Conservation (phyloP, 1,140 invertebrate species). For the Neomicropteryx cornuta region DNA sequence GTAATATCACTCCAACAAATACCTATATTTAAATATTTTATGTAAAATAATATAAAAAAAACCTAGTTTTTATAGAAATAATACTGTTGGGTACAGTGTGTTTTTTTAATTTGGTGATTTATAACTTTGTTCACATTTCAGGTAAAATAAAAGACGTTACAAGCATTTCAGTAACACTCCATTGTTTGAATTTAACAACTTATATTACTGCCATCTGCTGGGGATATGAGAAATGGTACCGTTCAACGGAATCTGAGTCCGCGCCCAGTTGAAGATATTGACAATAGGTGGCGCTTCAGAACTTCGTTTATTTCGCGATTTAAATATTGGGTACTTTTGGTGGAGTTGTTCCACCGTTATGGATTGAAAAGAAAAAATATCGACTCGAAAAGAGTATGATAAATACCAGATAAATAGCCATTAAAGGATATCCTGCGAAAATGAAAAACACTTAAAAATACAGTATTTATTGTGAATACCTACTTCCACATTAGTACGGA, state of each 20-base stretch:
- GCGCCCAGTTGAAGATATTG: too few relatives aligned
- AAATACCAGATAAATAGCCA: too few relatives aligned
- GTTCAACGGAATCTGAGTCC: too few relatives aligned
- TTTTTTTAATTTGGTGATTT: not conserved
- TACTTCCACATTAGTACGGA: too few relatives aligned
- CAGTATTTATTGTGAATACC: too few relatives aligned
- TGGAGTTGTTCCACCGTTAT: too few relatives aligned
- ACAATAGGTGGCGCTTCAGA: constrained; percentile 8
- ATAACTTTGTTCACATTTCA: constrained; percentile 18
- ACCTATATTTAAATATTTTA: constrained; percentile 4
- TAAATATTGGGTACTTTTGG: too few relatives aligned
- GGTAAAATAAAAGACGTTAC: constrained; percentile 47
- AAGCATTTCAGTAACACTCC: constrained; percentile 44
- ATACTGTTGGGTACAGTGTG: not conserved
- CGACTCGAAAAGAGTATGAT: too few relatives aligned
- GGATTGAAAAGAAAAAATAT: too few relatives aligned
- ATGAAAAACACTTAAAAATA: too few relatives aligned
- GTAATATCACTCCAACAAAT: constrained; percentile 7
- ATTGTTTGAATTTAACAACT: constrained; percentile 50
- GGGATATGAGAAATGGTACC: constrained; percentile 41
- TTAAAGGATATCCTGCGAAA: too few relatives aligned
- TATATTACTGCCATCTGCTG: constrained; percentile 47
- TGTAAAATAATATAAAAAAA: not conserved
- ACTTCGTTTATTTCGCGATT: too few relatives aligned
- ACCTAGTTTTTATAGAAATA: constrained; percentile 1